Percentiles rank a stretch among this genome's conserved stretches.
Conservation (phyloP, 2,113 vertebrate genomes). For the Laterallus jamaicensis region DNA sequence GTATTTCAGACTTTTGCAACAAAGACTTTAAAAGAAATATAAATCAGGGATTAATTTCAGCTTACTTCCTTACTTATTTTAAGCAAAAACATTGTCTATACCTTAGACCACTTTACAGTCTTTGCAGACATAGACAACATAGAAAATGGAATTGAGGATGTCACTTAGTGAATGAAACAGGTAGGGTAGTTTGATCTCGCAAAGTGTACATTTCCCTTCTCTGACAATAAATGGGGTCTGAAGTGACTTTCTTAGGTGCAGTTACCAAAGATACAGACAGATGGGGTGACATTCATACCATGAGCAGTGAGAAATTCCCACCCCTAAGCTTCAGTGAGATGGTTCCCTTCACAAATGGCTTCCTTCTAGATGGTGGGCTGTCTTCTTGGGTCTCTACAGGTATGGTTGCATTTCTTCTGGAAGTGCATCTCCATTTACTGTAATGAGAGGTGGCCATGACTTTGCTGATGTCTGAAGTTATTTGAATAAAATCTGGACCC, state of each 20-base stretch:
- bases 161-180: not conserved
- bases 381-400: not conserved
- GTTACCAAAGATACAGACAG: not conserved
- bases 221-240: fast-evolving
- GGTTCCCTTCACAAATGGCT: not conserved
- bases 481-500: not conserved
- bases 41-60: fast-evolving
- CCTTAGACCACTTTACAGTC: not conserved
- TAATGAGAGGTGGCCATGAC: not conserved
- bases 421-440: not conserved
- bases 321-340: not conserved
- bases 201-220: not conserved
- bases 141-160: not conserved
- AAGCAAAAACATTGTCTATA: not conserved
- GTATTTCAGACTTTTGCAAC: not conserved
- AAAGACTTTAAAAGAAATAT: not conserved
- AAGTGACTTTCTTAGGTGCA: not conserved
- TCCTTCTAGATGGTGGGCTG: not conserved
- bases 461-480: not conserved
- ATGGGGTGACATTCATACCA: not conserved
- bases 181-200: not conserved
- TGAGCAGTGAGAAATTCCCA: not conserved
- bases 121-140: not conserved
- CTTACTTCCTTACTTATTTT: not conserved
- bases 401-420: not conserved